Base-by-base conservation (phyloP, 2,113 vertebrate genomes). In the Pseudorasbora parva region DNA sequence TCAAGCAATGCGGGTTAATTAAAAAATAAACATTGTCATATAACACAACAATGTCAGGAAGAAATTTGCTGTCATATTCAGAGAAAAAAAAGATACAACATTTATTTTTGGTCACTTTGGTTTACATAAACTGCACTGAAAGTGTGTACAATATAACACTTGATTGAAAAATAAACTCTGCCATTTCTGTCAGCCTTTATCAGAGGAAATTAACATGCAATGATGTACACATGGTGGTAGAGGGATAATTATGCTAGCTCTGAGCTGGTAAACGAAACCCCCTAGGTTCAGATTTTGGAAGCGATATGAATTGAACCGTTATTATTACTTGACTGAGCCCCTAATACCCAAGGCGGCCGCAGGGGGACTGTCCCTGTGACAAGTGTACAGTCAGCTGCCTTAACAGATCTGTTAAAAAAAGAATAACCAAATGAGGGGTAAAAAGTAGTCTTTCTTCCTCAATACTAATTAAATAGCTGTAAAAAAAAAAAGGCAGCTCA, bases 331-430 rank as follows among this genome's bases (percentile, higher is more conserved):
- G 60, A 64, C 14, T 6, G 2, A 49, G 27, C 25, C 47, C 23
- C 23, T 54, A 21, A 75, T 30, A 8, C 14, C 7, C 4, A 56
- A 25, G 21, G 9, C 11, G 9, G 3, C 17, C 27, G 4, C 43
- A 30, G 25, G 0, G 71, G 71, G 47, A 75, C 72, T 33, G 8
- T 33, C 72, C 25, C 47, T 19, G 4, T 23, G 21, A 10, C 5
- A 43, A 23, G 10, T 86, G 84, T 78, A 86, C 88, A 87, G 1
- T n/a, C 43, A 82, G 12, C 11, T 45, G 10, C 11, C 41, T 71
- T 45, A 19, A 19, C 17, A 54, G 5, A 51, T 19, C 15, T 30
- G 47, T 8, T 75, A 75, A 51, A 75, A 27, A 54, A 75, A 75
- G 47, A 33, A 54, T 54, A 74, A 19, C 25, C 72, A 74, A 74